Conservation (phyloP, 2,113 vertebrate genomes). For the Nycticorax nycticorax region DNA sequence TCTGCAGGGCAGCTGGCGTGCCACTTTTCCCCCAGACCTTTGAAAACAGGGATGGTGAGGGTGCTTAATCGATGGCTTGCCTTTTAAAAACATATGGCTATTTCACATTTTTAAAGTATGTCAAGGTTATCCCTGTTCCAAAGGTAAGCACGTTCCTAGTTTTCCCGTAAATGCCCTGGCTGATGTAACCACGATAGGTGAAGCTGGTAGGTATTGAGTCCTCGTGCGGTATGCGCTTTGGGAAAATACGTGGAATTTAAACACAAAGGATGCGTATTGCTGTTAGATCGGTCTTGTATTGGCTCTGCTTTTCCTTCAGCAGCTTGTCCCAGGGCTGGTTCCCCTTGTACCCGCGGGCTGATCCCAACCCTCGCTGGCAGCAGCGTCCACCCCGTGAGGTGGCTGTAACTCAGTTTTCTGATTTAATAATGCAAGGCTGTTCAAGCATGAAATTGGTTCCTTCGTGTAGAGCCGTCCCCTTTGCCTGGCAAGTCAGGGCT, state of each 20-base stretch:
- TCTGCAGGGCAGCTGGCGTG: background rate
- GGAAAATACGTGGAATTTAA: background rate
- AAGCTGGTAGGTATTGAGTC: background rate
- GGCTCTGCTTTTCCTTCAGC: background rate
- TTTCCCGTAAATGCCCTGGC: background rate
- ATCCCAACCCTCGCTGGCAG: background rate
- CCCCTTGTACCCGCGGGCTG: background rate
- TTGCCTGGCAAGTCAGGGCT: slow-evolving; percentile 42
- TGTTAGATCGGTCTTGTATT: fast-evolving
- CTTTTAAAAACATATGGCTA: fast-evolving
- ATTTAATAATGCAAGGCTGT: slow-evolving; percentile 39
- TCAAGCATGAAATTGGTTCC: slow-evolving; percentile 68
- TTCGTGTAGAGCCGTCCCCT: slow-evolving; percentile 44
- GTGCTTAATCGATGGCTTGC: background rate
- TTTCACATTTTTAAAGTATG: background rate
- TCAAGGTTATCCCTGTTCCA: background rate
- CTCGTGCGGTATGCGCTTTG: fast-evolving
- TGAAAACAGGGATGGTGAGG: background rate
- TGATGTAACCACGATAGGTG: background rate
- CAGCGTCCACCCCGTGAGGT: background rate
- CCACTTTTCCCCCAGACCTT: background rate
- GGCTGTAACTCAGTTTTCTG: slow-evolving; percentile 32
- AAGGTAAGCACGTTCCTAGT: background rate
- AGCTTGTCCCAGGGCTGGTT: background rate
- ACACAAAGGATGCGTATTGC: background rate